phyloP scores from a whole-genome alignment of 2,888 invertebrate genomes.

The Apamea sordens region DNA sequence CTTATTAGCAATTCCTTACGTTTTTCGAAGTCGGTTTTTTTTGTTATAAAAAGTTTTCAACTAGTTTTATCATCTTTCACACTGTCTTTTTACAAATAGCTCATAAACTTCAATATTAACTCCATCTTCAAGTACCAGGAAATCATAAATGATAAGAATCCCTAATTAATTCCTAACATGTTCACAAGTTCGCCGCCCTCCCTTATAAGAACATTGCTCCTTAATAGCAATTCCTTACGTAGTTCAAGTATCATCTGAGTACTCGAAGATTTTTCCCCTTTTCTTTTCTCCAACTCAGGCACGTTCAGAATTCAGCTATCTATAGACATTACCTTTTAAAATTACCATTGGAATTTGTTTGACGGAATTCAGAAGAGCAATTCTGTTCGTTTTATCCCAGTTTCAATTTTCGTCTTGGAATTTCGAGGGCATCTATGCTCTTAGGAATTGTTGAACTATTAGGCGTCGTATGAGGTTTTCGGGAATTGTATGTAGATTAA shows the following conservation, averaged over 20 bases:
- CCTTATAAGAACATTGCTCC: slow-evolving; percentile 60
- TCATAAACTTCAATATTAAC: no score
- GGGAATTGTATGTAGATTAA: slow-evolving; percentile 7
- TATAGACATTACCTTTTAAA: slow-evolving; percentile 66
- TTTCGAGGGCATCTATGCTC: slow-evolving; percentile 26
- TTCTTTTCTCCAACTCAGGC: slow-evolving; percentile 39
- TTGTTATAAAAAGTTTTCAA: no score
- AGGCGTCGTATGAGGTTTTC: slow-evolving; percentile 15
- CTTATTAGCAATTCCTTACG: slow-evolving; percentile 66
- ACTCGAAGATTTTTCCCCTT: slow-evolving; percentile 58
- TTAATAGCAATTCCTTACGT: slow-evolving; percentile 68
- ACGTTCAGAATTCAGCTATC: slow-evolving; percentile 62
- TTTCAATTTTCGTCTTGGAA: slow-evolving; percentile 55
- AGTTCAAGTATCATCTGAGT: slow-evolving; percentile 59
- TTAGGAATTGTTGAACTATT: slow-evolving; percentile 25
- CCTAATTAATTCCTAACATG: slow-evolving; percentile 57
- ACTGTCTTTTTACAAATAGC: no score
- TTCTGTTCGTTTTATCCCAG: slow-evolving; percentile 50
- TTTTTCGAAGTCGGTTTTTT: background rate
- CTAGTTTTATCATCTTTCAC: no score
- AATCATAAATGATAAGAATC: slow-evolving; percentile 49
- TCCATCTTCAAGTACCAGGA: slow-evolving; percentile 14
- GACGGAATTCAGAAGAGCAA: slow-evolving; percentile 54
- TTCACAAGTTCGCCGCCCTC: slow-evolving; percentile 39
- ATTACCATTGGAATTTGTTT: slow-evolving; percentile 67